Evolutionary conservation across 1,140 invertebrate genomes (phyloP).

Genomic region (Drosophila seguyi): DNA sequence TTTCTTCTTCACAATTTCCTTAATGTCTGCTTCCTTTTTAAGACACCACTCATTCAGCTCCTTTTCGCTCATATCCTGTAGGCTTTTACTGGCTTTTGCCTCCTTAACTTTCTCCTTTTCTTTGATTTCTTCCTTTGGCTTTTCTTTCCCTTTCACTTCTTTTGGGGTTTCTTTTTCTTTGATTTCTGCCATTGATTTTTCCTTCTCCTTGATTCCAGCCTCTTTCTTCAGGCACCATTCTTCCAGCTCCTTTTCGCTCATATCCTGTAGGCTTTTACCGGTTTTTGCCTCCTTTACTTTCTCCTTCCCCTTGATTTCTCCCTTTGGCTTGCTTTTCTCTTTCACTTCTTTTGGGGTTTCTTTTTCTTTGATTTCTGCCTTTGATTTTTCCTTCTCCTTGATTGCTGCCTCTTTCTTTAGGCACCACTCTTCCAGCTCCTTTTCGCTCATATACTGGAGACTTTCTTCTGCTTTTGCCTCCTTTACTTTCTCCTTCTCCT

Average conservation of each 20-base stretch:
- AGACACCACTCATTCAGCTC: conserved; percentile 18
- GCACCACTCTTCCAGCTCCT: conserved; percentile 13
- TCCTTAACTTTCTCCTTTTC: neutral
- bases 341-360: no score
- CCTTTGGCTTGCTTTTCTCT: no score
- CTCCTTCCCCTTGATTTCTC: no score
- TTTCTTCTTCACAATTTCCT: conserved; percentile 4
- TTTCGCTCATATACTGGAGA: conserved; percentile 6
- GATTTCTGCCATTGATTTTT: neutral
- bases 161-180: neutral
- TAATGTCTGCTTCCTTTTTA: conserved; percentile 9
- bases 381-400: neutral
- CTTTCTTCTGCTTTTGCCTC: neutral
- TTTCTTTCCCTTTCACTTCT: neutral
- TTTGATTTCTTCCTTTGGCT: neutral
- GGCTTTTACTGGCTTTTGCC: neutral
- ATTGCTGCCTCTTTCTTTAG: conserved; percentile 2
- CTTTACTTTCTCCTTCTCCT: neutral
- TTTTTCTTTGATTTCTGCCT: neutral
- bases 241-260: neutral
- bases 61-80: conserved; percentile 21
- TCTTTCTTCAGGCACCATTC: conserved; percentile 14
- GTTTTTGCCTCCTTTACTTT: no score
- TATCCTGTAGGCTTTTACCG: no score
- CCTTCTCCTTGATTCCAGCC: neutral